Evolutionary conservation across 2,797 vertebrate species (phyloP).

Genomic region (Trachops cirrhosus): DNA sequence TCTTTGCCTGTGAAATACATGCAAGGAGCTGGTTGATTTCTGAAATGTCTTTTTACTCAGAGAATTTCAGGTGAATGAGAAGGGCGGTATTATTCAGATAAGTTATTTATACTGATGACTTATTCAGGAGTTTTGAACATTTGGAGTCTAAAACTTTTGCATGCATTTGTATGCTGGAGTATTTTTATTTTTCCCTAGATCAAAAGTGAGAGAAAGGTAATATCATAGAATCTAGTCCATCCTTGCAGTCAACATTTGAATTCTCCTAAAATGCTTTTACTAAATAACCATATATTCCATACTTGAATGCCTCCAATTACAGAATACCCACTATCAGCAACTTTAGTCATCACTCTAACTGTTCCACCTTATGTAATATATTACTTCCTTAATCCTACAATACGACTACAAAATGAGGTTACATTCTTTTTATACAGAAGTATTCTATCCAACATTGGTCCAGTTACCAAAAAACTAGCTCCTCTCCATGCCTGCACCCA

Average conservation of each 20-base stretch:
- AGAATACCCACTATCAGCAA: slow-evolving; percentile 37
- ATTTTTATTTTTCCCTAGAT: neutral
- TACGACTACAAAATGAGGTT: slow-evolving; percentile 23
- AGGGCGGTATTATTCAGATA: neutral
- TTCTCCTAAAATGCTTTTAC: slow-evolving; percentile 29
- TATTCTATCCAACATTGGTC: neutral
- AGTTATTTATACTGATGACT: neutral
- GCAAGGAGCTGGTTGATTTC: neutral
- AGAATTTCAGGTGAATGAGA: neutral
- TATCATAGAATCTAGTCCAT: neutral
- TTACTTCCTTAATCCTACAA: neutral
- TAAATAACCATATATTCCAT: slow-evolving; percentile 5
- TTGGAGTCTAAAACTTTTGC: neutral
- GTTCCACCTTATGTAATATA: neutral
- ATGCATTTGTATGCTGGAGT: neutral
- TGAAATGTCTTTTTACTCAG: neutral
- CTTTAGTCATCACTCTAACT: neutral
- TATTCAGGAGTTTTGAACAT: neutral
- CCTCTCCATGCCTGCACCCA: neutral
- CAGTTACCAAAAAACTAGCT: neutral
- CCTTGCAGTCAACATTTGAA: neutral
- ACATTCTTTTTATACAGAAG: slow-evolving; percentile 19
- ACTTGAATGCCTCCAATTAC: slow-evolving; percentile 1
- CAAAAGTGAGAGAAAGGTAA: neutral
- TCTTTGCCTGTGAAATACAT: neutral